These are phyloP conservation scores for Drosophila obscura DNA, from an alignment of 1,140 invertebrate genomes.

Conservation along the genomic window DNA sequence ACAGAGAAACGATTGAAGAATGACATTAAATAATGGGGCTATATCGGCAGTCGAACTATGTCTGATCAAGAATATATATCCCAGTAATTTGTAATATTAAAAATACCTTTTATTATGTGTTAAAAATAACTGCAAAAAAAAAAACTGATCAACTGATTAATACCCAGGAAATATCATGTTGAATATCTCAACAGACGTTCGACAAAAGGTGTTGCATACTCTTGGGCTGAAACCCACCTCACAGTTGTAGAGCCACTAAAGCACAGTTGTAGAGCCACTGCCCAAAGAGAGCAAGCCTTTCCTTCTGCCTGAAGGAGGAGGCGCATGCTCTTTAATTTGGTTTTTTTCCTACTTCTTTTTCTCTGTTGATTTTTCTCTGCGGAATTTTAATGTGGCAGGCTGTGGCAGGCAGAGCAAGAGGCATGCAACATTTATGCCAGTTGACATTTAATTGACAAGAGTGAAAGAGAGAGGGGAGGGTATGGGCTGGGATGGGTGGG, in stretches of 20 bases:
- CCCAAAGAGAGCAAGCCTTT: slow-evolving; percentile 8
- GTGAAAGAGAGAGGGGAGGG: slow-evolving; percentile 23
- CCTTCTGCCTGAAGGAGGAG: neutral
- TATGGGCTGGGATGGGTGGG: neutral
- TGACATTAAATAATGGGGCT: neutral
- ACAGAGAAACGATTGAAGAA: neutral
- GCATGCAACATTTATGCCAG: slow-evolving; percentile 72
- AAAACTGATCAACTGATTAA: neutral
- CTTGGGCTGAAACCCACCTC: slow-evolving; percentile 3
- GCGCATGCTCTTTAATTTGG: slow-evolving; percentile 40
- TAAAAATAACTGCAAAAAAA: too few relatives aligned
- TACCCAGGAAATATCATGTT: too few relatives aligned
- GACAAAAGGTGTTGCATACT: slow-evolving; percentile 33
- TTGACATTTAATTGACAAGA: slow-evolving; percentile 81
- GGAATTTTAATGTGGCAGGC: slow-evolving; percentile 69
- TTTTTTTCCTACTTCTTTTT: neutral
- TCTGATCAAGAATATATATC: too few relatives aligned
- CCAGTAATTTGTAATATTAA: too few relatives aligned
- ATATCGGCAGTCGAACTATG: neutral
- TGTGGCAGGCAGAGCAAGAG: slow-evolving; percentile 14
- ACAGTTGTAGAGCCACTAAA: slow-evolving; percentile 53
- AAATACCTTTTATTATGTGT: too few relatives aligned
- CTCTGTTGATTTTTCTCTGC: slow-evolving; percentile 22
- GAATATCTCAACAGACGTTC: slow-evolving; percentile 6
- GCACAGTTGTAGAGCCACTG: slow-evolving; percentile 55